Evolutionary conservation across 1,140 invertebrate genomes (phyloP).

Genomic region (Drosophila obscura): DNA sequence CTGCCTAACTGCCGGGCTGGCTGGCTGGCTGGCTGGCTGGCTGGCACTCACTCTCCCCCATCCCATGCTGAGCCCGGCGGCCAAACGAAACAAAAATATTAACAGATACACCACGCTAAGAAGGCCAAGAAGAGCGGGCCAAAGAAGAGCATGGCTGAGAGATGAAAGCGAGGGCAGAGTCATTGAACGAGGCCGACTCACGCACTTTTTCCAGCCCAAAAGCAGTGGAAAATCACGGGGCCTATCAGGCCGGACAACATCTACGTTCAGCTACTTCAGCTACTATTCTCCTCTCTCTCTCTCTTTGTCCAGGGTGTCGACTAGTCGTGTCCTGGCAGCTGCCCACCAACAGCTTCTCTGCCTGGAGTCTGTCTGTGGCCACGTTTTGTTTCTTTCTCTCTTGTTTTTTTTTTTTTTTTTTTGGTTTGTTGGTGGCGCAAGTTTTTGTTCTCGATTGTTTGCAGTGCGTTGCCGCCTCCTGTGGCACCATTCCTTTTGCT

Average conservation of each 20-base stretch:
- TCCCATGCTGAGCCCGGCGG: conserved; percentile 46
- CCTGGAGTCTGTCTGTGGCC: conserved; percentile 9
- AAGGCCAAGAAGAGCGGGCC: background rate
- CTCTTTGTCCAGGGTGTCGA: conserved; percentile 6
- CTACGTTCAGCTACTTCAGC: background rate
- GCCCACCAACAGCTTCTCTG: conserved; percentile 8
- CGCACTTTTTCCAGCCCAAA: conserved; percentile 52
- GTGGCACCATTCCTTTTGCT: conserved; percentile 4
- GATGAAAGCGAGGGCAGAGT: conserved; percentile 36
- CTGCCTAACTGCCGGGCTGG: background rate
- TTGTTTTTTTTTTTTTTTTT: conserved; percentile 29
- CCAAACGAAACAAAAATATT: conserved; percentile 34
- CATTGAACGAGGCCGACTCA: conserved; percentile 64
- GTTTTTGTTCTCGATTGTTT: conserved; percentile 22
- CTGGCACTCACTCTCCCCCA: background rate
- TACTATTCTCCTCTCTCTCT: too few species aligned
- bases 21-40: conserved; percentile 2
- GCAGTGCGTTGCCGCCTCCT: conserved; percentile 28
- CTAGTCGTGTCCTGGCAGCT: background rate
- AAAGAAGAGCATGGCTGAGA: conserved; percentile 10
- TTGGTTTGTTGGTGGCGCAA: conserved; percentile 2
- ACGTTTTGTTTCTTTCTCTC: conserved; percentile 38
- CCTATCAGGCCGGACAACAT: background rate
- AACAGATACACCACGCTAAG: conserved; percentile 30
- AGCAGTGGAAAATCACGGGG: background rate